These are phyloP conservation scores for Pangasianodon gigas DNA, from an alignment of 2,113 vertebrate genomes.

Conservation along the genomic window DNA sequence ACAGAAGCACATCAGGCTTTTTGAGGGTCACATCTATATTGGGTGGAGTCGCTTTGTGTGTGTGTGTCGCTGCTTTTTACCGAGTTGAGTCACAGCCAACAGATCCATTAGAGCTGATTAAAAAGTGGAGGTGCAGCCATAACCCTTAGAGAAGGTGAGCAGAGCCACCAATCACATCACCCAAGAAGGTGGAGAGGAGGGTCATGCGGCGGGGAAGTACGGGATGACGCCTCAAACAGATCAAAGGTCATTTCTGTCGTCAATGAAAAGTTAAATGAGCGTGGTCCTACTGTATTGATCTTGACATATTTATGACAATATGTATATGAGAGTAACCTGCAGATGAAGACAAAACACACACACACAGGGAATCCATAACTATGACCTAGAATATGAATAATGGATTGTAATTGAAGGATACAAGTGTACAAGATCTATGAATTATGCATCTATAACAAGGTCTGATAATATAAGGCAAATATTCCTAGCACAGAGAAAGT, in stretches of 20 bases:
- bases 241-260: slow-evolving; percentile 31
- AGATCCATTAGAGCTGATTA: slow-evolving; percentile 77
- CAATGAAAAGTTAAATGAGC: slow-evolving; percentile 1
- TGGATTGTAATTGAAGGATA: neutral
- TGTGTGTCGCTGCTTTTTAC: slow-evolving; percentile 42
- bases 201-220: neutral
- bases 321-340: neutral
- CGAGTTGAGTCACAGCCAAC: slow-evolving; percentile 68
- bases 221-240: slow-evolving; percentile 3
- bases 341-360: neutral
- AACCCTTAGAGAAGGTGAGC: slow-evolving; percentile 72
- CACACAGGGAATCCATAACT: neutral
- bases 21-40: slow-evolving; percentile 43
- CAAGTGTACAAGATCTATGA: neutral
- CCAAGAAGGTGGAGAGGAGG: neutral
- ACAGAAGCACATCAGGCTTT: neutral
- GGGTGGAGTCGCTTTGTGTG: slow-evolving; percentile 35
- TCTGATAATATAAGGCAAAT: neutral
- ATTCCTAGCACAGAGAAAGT: neutral
- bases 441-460: neutral
- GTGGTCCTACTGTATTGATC: neutral
- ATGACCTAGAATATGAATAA: neutral
- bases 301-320: slow-evolving; percentile 16
- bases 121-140: slow-evolving; percentile 66
- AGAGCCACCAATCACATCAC: slow-evolving; percentile 42